Base-by-base conservation (phyloP, 2,888 invertebrate genomes). In the Dolichomitus sp. region DNA sequence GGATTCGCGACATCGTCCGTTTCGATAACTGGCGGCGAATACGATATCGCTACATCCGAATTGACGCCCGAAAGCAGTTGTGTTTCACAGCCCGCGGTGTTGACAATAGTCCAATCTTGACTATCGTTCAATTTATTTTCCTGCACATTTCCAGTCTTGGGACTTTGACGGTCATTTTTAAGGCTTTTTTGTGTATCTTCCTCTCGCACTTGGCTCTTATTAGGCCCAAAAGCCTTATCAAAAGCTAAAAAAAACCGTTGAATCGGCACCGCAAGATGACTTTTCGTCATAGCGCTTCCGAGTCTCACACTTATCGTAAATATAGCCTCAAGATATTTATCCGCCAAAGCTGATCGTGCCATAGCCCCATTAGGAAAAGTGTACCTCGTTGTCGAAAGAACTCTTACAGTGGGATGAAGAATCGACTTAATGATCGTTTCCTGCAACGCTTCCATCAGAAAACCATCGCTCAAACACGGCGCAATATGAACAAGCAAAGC, bases 381-480 rank as follows among this genome's bases (percentile, higher is more conserved):
- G 84, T 97, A 95, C 80, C 97, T 96, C 0, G 96, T 96, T 0
- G 98, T 97, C 3, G 98, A 97, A 2, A 98, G 94, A 48, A 99
- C 94, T 1, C 97, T 95, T 1, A 99, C 95, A 0, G 97, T 96
- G 14, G 99, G 99, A 90, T 97, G 96, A 0, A 99, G 93, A 63
- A 99, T 97, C 27, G 96, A 96, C 89, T 97, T 97, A 23, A 99
- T 95, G 80, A 99, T 96, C 0, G 96, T 96, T 90, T 99, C 99
- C 97, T 99, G 94, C 84, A 98, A 94, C 86, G 97, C 96, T 90
- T 98, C 98, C 98, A 98, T 98, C 12, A 99, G 94, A 75, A 97
- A 97, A 14, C 96, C 95, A 92, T 98, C 98, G 5, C 96, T 96
- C 91, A 99, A 95, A 91, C 96, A 97, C 0, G 98, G 97, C 89